Conservation (phyloP, 2,797 vertebrate genomes). For the Rhinatrema bivittatum region DNA sequence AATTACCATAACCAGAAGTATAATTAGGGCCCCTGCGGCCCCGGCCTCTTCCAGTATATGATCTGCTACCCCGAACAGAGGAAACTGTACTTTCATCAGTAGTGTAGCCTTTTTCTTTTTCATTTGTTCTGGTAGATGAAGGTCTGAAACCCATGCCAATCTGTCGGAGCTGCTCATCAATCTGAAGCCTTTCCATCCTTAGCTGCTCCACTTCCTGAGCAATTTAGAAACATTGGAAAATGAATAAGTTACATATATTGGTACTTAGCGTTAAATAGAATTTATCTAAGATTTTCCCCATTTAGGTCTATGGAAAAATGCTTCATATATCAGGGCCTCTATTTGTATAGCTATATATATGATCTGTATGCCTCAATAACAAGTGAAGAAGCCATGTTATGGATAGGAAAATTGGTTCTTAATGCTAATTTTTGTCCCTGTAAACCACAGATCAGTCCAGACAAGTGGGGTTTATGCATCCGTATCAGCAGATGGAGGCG, state of each 20-base stretch:
- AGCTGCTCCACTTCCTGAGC: conserved; percentile 90
- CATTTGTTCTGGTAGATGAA: conserved; percentile 57
- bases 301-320: too few species aligned
- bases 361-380: too few species aligned
- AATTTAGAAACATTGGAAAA: conserved; percentile 1
- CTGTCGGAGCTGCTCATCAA: conserved; percentile 92
- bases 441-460: too few species aligned
- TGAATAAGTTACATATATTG: neutral
- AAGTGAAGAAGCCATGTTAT: too few species aligned
- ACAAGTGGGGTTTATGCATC: too few species aligned
- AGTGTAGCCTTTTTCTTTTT: conserved; percentile 74
- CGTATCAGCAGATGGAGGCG: too few species aligned
- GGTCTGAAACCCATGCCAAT: conserved; percentile 89
- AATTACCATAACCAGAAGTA: conserved; percentile 84
- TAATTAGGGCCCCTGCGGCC: conserved; percentile 85
- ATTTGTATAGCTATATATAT: too few species aligned
- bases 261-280: too few species aligned
- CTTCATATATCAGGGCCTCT: too few species aligned
- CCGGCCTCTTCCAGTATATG: conserved; percentile 85
- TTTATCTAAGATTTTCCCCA: too few species aligned
- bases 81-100: conserved; percentile 72
- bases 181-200: conserved; percentile 90
- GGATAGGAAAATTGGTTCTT: too few species aligned
- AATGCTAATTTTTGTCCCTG: too few species aligned
- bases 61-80: conserved; percentile 75